phyloP scores from a whole-genome alignment of 2,888 invertebrate genomes.

The Cacoxenus indagator region DNA sequence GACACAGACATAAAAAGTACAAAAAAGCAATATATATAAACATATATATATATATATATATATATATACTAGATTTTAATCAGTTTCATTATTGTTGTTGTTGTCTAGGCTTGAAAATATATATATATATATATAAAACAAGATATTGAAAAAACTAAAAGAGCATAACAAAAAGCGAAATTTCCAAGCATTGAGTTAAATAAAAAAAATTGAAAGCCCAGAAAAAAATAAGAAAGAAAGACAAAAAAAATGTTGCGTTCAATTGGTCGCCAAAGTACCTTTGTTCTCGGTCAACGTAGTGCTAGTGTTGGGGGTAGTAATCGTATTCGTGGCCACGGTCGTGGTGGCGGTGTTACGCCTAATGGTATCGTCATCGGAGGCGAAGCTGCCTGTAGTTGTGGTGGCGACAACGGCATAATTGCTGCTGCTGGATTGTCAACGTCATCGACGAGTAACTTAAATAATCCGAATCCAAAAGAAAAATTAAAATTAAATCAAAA shows the following conservation, averaged over 20 bases:
- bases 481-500: conserved; percentile 24
- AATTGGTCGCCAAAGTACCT: conserved; percentile 61
- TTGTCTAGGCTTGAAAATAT: conserved; percentile 63
- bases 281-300: conserved; percentile 51
- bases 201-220: conserved; percentile 19
- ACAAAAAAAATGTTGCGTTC: conserved; percentile 67
- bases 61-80: conserved; percentile 48
- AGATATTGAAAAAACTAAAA: conserved; percentile 30
- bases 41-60: too few species aligned
- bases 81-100: conserved; percentile 68
- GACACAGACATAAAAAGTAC: too few species aligned
- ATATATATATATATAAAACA: conserved; percentile 29
- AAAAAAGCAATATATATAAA: too few species aligned
- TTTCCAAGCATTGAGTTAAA: too few species aligned
- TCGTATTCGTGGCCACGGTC: background rate
- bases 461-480: conserved; percentile 24
- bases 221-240: conserved; percentile 28
- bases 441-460: background rate
- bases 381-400: too few species aligned
- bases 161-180: conserved; percentile 25
- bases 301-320: conserved; percentile 10
- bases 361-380: too few species aligned
- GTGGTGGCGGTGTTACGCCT: too few species aligned
- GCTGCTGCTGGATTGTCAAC: background rate
- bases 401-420: background rate